phyloP scores from a whole-genome alignment of 2,113 vertebrate genomes.

The Aviceda subcristata region DNA sequence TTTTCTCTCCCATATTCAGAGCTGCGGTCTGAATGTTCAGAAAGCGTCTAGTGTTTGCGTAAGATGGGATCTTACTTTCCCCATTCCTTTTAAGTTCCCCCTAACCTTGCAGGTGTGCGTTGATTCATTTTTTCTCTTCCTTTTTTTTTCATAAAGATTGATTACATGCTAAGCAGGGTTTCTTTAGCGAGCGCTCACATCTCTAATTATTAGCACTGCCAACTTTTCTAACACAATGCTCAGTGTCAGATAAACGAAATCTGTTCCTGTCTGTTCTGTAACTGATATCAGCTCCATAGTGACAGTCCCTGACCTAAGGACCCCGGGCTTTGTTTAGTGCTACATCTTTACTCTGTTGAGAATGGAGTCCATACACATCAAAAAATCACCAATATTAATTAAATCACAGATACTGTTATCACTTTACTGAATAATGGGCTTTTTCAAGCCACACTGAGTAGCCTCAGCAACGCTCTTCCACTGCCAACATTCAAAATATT shows the following conservation, averaged over 20 bases:
- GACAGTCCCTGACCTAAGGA: constrained; percentile 73
- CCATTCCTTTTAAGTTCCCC: neutral
- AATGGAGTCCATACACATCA: constrained; percentile 58
- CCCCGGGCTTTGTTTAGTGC: constrained; percentile 64
- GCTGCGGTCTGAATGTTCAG: neutral
- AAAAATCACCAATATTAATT: constrained; percentile 60
- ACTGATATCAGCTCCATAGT: constrained; percentile 75
- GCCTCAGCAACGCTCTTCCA: neutral
- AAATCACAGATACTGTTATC: constrained; percentile 58
- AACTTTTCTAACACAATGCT: constrained; percentile 64
- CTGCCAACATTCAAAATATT: neutral
- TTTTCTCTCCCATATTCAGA: neutral
- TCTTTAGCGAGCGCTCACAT: constrained; percentile 16
- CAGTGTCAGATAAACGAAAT: constrained; percentile 75
- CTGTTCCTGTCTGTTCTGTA: constrained; percentile 75
- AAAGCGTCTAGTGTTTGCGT: neutral
- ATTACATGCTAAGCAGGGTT: constrained; percentile 49
- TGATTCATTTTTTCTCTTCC: neutral
- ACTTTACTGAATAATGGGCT: constrained; percentile 38
- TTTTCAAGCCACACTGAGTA: neutral
- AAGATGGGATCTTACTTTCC: constrained; percentile 1
- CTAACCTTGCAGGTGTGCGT: constrained; percentile 24
- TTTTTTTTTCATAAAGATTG: neutral
- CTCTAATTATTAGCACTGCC: constrained; percentile 65
- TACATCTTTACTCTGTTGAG: constrained; percentile 65